Evolutionary conservation across 2,797 vertebrate species (phyloP).

Genomic region (Martes flavigula): DNA sequence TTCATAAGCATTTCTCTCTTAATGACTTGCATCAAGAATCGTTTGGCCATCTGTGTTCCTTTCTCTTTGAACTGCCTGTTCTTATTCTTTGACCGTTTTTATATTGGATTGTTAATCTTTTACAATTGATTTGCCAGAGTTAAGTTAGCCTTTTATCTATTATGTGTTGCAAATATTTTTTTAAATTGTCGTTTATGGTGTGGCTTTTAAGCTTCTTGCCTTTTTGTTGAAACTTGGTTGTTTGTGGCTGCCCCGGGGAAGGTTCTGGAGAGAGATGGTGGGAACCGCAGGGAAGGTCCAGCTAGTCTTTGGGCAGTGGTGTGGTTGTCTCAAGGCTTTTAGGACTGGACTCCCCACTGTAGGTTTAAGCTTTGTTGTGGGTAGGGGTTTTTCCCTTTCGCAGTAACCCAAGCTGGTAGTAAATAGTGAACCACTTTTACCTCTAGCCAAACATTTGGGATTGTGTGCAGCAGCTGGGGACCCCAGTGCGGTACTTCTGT

Average conservation of each 20-base stretch:
- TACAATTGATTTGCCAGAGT: background rate
- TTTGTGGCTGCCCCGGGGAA: background rate
- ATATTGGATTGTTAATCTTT: conserved; percentile 4
- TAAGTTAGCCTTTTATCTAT: conserved; percentile 15
- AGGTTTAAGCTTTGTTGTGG: background rate
- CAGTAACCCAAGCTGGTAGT: background rate
- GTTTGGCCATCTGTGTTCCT: background rate
- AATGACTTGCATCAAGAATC: background rate
- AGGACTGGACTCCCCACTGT: background rate
- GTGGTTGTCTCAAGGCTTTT: background rate
- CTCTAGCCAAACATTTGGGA: background rate
- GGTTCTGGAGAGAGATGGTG: rapidly evolving
- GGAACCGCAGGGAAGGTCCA: background rate
- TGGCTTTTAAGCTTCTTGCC: background rate
- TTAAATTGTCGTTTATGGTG: background rate
- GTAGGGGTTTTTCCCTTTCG: background rate
- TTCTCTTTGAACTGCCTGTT: conserved; percentile 16
- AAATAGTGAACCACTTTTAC: background rate
- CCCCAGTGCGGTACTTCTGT: background rate
- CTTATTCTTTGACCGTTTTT: background rate
- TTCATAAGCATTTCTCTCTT: conserved; percentile 19
- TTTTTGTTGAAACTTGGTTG: background rate
- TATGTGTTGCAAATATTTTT: background rate
- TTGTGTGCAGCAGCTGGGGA: background rate
- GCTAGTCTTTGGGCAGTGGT: background rate